Evolutionary conservation across 2,797 vertebrate species (phyloP).

Genomic region (Anisognathus igniventris): DNA sequence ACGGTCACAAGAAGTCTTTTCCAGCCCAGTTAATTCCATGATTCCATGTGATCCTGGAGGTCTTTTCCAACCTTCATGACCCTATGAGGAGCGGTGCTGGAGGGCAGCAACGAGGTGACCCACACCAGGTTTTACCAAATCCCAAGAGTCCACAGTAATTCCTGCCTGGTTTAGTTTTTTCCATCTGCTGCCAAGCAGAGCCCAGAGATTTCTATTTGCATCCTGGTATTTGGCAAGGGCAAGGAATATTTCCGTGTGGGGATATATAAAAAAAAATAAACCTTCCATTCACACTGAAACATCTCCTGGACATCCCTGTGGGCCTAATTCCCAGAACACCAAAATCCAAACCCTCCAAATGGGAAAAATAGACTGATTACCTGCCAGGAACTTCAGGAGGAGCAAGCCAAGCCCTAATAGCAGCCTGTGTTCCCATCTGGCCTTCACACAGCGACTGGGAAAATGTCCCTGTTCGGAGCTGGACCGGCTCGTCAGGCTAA

Average conservation of each 20-base stretch:
- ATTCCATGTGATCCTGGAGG: not conserved
- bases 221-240: not conserved
- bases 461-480: conserved; percentile 61
- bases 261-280: not conserved
- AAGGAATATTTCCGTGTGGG: not conserved
- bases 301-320: conserved; percentile 27
- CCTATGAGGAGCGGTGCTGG: rapidly evolving
- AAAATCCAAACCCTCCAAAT: conserved; percentile 15
- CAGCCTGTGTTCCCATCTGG: conserved; percentile 66
- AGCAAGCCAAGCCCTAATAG: conserved; percentile 13
- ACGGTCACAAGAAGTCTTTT: too few relatives aligned
- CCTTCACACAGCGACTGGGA: conserved; percentile 60
- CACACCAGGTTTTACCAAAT: not conserved
- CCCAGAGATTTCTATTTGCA: not conserved
- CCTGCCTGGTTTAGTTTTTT: not conserved
- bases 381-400: conserved; percentile 40
- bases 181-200: not conserved
- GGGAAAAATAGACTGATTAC: conserved; percentile 17
- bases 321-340: conserved; percentile 1
- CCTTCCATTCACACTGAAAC: conserved; percentile 12
- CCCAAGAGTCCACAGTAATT: not conserved
- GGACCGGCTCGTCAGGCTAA: conserved; percentile 70
- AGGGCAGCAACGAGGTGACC: not conserved
- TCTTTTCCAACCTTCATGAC: not conserved
- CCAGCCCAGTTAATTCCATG: too few relatives aligned